A percentile compares a stretch with the other conserved stretches of the same genome.
Evolutionary conservation across 2,797 vertebrate species (phyloP).

Genomic region (Hapalemur alaotrensis): DNA sequence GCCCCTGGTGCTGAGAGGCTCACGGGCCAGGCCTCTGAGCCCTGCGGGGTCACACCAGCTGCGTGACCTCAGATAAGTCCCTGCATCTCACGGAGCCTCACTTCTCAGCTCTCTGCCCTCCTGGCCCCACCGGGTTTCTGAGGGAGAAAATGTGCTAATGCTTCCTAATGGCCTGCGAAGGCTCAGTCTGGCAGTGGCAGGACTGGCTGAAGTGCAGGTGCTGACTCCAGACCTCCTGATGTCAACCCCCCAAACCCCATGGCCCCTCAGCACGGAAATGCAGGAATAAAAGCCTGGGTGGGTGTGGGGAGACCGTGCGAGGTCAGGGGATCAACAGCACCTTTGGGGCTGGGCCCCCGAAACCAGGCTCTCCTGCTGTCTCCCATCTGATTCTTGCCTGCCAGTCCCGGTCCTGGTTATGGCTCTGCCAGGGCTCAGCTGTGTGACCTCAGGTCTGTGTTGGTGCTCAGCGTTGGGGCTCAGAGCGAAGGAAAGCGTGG

Average conservation of each 20-base stretch:
- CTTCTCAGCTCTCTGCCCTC: neutral
- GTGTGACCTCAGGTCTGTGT: neutral
- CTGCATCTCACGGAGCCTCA: neutral
- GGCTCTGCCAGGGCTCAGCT: neutral
- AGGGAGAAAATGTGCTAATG: neutral
- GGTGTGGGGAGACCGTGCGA: neutral
- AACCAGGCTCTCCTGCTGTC: neutral
- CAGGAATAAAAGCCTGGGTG: neutral
- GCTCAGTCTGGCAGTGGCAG: neutral
- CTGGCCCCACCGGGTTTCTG: neutral
- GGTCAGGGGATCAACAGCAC: neutral
- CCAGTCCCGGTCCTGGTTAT: neutral
- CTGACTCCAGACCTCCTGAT: neutral
- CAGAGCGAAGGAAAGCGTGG: neutral
- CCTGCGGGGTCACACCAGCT: neutral
- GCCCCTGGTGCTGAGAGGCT: neutral
- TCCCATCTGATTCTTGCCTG: neutral
- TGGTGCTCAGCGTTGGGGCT: neutral
- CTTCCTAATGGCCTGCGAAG: neutral
- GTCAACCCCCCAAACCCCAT: accelerated
- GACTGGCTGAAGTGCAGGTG: neutral
- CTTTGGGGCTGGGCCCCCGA: neutral
- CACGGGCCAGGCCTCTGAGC: neutral
- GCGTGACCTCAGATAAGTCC: neutral
- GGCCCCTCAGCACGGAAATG: accelerated